Conservation (phyloP, 2,797 vertebrate species). For the Sebastes trivittatus region DNA sequence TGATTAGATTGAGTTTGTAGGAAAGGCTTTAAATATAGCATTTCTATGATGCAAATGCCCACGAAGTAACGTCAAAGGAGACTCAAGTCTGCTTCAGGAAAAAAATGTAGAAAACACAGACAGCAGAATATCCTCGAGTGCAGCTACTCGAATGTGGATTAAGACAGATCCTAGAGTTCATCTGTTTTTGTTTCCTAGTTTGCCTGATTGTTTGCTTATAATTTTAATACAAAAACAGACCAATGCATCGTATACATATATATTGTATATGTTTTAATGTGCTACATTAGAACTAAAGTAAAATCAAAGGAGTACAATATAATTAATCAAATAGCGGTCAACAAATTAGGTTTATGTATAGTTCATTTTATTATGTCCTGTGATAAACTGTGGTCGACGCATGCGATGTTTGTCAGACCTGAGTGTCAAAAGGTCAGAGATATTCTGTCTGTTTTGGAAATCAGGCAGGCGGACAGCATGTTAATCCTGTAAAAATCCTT, state of each 20-base stretch:
- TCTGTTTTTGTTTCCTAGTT: neutral
- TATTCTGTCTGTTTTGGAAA: neutral
- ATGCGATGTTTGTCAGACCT: neutral
- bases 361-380: neutral
- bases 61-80: neutral
- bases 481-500: constrained; percentile 44
- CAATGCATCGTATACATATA: neutral
- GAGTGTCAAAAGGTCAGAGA: neutral
- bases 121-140: constrained; percentile 12
- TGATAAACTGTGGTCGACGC: neutral
- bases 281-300: neutral
- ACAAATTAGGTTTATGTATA: neutral
- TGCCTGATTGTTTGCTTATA: neutral
- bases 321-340: neutral
- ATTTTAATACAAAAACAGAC: neutral
- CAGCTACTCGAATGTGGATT: constrained; percentile 26
- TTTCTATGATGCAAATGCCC: neutral
- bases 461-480: neutral
- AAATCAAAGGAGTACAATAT: neutral
- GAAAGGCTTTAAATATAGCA: neutral
- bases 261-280: neutral
- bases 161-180: constrained; percentile 6
- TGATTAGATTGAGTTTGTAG: constrained; percentile 23
- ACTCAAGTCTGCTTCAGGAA: neutral
- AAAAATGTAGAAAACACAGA: neutral